Evolutionary conservation across 2,113 vertebrate species (phyloP).

Genomic region (Apodemus speciosus): DNA sequence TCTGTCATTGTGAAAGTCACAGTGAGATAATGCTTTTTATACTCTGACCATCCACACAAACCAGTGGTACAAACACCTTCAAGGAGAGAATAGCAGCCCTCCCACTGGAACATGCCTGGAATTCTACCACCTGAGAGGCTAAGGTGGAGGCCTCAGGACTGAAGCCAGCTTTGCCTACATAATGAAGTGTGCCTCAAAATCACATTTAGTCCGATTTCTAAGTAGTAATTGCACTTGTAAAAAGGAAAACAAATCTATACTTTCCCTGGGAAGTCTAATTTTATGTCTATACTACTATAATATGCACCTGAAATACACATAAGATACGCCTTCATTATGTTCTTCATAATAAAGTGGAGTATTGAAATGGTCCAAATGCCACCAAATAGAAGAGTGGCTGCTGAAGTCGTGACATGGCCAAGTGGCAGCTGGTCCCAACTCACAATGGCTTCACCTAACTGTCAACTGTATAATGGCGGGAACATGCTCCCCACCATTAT

Average conservation of each 20-base stretch:
- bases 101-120: not conserved
- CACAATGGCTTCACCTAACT: not conserved
- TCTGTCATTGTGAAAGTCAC: not conserved
- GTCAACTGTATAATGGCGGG: not conserved
- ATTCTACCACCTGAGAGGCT: not conserved
- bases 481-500: not conserved
- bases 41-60: not conserved
- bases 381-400: not conserved
- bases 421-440: not conserved
- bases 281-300: not conserved
- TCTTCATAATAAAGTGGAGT: not conserved
- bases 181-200: not conserved
- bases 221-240: not conserved
- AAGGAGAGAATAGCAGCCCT: not conserved
- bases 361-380: not conserved
- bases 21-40: not conserved
- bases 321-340: not conserved
- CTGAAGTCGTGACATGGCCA: not conserved
- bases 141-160: not conserved
- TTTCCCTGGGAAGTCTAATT: not conserved
- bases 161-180: not conserved
- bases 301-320: not conserved
- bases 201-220: not conserved
- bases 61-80: not conserved
- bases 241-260: not conserved